phyloP scores from a whole-genome alignment of 2,113 vertebrate genomes.

The human (Homo sapiens) region DNA sequence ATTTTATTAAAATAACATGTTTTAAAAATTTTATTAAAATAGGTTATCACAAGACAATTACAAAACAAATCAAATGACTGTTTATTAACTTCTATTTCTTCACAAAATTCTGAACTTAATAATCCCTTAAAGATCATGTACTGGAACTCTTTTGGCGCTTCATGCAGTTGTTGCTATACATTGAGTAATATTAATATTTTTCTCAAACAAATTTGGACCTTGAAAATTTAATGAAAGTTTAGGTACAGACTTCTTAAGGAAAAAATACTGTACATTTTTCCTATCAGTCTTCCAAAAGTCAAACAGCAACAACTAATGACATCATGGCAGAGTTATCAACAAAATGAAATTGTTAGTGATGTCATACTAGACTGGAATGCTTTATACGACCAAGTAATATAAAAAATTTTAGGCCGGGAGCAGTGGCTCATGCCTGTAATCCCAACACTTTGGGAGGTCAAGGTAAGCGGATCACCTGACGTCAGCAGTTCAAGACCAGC shows the following conservation, averaged over 20 bases:
- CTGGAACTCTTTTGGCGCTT: neutral
- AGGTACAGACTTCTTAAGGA: neutral
- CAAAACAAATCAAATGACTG: neutral
- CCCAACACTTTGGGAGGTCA: too few species aligned
- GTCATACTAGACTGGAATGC: neutral
- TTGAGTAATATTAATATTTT: neutral
- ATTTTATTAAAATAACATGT: neutral
- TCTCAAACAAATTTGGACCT: neutral
- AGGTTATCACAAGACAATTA: neutral
- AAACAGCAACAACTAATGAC: constrained; percentile 5
- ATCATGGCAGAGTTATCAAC: neutral
- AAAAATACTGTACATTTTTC: neutral
- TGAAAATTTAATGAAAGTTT: neutral
- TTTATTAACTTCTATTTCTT: neutral
- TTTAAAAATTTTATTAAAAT: neutral
- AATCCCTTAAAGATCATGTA: neutral
- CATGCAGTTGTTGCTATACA: neutral
- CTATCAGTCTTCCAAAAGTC: neutral
- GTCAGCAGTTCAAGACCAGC: too few species aligned
- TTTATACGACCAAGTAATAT: neutral
- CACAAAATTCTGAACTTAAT: neutral
- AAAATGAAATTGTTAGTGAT: neutral
- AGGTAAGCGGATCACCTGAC: too few species aligned
- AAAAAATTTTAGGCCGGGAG: neutral
- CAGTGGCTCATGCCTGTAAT: too few species aligned